These are phyloP conservation scores for Microplitis demolitor DNA, from an alignment of 1,140 invertebrate genomes.

Conservation along the genomic window DNA sequence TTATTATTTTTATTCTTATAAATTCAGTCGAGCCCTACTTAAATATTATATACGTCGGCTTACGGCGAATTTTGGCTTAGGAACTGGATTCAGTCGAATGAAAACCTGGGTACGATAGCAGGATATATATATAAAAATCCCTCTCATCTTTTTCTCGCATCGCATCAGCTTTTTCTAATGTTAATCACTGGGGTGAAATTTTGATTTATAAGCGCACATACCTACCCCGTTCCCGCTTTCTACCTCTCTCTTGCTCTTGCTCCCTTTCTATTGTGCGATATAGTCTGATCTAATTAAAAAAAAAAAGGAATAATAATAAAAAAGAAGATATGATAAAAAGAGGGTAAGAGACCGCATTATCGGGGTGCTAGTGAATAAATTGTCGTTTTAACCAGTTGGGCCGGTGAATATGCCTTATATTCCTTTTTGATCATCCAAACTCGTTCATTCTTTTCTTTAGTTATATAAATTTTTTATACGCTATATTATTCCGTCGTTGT, in stretches of 20 bases:
- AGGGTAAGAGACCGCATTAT: constrained; percentile 23
- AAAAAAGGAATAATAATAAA: not conserved
- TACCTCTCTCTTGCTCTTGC: not conserved
- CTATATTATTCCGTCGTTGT: no score
- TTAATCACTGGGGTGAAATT: constrained; percentile 31
- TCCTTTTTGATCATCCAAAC: constrained; percentile 19
- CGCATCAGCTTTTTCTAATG: constrained; percentile 24
- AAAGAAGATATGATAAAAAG: not conserved
- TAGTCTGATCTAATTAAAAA: constrained; percentile 37
- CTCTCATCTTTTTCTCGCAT: not conserved
- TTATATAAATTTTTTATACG: not conserved
- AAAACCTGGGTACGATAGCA: not conserved
- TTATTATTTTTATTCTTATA: constrained; percentile 51
- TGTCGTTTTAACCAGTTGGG: constrained; percentile 29
- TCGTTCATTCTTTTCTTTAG: constrained; percentile 9
- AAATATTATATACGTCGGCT: constrained; percentile 23
- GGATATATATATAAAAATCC: not conserved
- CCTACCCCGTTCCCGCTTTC: constrained; percentile 2
- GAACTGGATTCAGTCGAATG: not conserved
- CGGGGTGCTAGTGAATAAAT: constrained; percentile 33
- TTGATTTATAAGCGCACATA: constrained; percentile 30
- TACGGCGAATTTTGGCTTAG: no score
- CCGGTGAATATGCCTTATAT: constrained; percentile 4
- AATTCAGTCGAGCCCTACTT: constrained; percentile 49
- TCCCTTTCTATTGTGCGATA: constrained; percentile 20